Conservation (phyloP, 1,140 invertebrate genomes). For the Aplysia californica region DNA sequence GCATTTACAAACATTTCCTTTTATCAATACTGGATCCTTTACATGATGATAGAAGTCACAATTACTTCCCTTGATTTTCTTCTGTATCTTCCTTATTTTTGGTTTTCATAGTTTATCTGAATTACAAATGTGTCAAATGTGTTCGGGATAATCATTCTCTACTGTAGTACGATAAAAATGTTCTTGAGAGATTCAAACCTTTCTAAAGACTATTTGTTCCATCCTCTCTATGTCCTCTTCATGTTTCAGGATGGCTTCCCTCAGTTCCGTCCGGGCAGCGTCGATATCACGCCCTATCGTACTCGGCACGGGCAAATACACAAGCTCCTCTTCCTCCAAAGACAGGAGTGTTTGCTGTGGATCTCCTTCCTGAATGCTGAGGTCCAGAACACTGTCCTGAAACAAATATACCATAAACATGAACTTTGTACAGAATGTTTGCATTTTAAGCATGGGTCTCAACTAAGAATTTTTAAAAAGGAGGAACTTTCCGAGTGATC, state of each 20-base stretch:
- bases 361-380: conserved; percentile 1
- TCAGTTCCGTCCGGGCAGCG: background rate
- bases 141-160: background rate
- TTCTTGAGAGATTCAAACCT: background rate
- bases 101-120: background rate
- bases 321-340: background rate
- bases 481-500: no score
- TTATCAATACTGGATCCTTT: no score
- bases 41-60: no score
- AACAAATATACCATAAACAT: no score
- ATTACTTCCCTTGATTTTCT: no score
- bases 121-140: background rate
- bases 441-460: no score
- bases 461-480: no score
- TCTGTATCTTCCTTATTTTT: no score
- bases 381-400: conserved; percentile 18
- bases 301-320: background rate
- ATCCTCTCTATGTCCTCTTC: conserved; percentile 4
- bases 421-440: no score
- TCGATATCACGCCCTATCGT: background rate
- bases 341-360: background rate
- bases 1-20: no score
- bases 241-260: conserved; percentile 8
- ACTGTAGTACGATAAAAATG: background rate
- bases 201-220: conserved; percentile 2